Evolutionary conservation across 2,113 vertebrate genomes (phyloP).

Genomic region (Ceratotherium simum): DNA sequence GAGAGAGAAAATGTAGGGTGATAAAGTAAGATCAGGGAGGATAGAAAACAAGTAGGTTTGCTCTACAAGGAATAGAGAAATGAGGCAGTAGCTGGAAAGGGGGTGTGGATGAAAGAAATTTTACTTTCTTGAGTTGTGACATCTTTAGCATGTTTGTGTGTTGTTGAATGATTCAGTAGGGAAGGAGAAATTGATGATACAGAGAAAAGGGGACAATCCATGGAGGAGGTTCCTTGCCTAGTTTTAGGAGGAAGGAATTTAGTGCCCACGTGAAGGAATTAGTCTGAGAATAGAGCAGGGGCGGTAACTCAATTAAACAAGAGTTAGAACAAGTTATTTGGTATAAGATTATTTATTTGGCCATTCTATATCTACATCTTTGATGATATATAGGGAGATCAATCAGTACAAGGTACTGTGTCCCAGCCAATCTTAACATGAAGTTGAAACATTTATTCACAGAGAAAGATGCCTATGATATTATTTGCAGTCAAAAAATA

Average conservation of each 20-base stretch:
- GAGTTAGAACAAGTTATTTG: not conserved
- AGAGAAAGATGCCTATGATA: not conserved
- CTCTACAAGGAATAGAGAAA: not conserved
- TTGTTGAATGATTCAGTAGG: not conserved
- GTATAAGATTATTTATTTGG: not conserved
- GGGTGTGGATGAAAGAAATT: not conserved
- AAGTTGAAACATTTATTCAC: not conserved
- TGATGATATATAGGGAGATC: not conserved
- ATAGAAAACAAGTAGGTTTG: not conserved
- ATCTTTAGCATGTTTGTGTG: not conserved
- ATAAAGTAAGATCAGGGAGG: not conserved
- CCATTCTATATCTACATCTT: not conserved
- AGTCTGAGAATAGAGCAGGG: not conserved
- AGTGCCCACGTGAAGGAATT: not conserved
- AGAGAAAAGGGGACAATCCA: not conserved
- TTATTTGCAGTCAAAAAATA: not conserved
- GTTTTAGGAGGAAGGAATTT: not conserved
- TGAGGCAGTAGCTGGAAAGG: not conserved
- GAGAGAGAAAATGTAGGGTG: not conserved
- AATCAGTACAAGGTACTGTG: not conserved
- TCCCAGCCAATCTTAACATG: not conserved
- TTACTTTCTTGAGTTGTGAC: not conserved
- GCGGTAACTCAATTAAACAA: not conserved
- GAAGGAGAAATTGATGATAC: not conserved
- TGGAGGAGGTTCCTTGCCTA: not conserved